Percentiles rank a stretch among this genome's conserved stretches.
Conservation (phyloP, 2,888 invertebrate genomes). For the Eupithecia abbreviata region DNA sequence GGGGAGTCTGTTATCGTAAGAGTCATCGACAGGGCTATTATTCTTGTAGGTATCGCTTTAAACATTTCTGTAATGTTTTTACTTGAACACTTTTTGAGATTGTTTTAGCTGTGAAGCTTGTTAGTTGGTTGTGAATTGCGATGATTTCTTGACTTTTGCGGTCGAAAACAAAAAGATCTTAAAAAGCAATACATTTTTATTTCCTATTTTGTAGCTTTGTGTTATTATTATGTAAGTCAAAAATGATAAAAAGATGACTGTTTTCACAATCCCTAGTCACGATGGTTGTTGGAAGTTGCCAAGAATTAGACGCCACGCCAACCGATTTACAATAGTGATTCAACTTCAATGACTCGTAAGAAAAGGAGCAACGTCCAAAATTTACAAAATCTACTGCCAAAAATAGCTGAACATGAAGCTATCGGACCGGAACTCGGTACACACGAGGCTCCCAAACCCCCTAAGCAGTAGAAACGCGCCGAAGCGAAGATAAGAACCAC, state of each 20-base stretch:
- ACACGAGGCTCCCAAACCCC: conserved; percentile 32
- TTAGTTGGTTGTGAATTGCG: background rate
- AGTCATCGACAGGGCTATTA: conserved; percentile 57
- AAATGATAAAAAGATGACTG: background rate
- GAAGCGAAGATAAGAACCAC: conserved; percentile 53
- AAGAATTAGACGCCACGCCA: background rate
- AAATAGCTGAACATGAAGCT: conserved; percentile 25
- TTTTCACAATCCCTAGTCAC: background rate
- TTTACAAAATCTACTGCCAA: conserved; percentile 10
- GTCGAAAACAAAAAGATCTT: background rate
- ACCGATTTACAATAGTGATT: background rate
- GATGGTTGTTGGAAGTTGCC: background rate
- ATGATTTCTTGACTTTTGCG: background rate
- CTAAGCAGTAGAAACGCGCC: conserved; percentile 41
- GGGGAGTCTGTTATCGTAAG: conserved; percentile 60
- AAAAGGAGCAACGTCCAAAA: background rate
- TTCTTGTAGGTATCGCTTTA: conserved; percentile 46
- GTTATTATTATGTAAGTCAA: background rate
- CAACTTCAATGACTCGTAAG: conserved; percentile 1
- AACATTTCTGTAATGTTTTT: conserved; percentile 40
- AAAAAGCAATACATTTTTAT: background rate
- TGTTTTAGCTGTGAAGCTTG: background rate
- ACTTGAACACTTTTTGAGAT: conserved; percentile 6
- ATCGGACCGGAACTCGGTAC: conserved; percentile 40
- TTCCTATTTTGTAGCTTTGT: background rate